A percentile compares a stretch with the other conserved stretches of the same genome.
phyloP scores from a whole-genome alignment of 2,797 vertebrate species.

The Hippopotamyrus pictus region DNA sequence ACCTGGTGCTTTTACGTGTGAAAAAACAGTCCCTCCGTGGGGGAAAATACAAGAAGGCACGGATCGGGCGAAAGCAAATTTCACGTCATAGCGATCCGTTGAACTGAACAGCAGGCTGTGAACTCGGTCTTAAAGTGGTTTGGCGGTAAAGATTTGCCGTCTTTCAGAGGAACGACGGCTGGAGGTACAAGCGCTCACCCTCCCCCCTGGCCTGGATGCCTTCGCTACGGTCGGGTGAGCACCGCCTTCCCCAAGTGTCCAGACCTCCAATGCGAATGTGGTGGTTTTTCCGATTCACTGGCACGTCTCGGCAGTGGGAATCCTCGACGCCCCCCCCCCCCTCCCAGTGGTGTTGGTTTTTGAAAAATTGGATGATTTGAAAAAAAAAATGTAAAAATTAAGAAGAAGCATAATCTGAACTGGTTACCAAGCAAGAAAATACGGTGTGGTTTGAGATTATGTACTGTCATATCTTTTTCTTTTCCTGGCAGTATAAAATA shows the following conservation, averaged over 20 bases:
- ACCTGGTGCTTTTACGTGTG: neutral
- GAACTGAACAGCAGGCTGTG: neutral
- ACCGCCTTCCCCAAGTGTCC: neutral
- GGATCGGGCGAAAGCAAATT: neutral
- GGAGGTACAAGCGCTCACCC: neutral
- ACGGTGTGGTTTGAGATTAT: slow-evolving; percentile 16
- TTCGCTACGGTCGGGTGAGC: neutral
- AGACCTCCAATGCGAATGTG: neutral
- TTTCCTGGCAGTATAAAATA: slow-evolving; percentile 52
- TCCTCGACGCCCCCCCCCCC: neutral
- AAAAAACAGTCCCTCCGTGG: neutral
- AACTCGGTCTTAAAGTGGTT: neutral
- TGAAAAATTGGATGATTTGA: neutral
- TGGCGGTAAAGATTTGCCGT: neutral
- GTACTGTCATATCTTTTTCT: slow-evolving; percentile 5
- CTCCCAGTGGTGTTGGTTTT: neutral
- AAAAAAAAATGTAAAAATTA: neutral
- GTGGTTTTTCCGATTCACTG: neutral
- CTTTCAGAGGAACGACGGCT: neutral
- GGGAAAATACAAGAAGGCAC: neutral
- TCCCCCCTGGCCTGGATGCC: neutral
- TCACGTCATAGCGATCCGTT: neutral
- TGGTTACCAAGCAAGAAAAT: slow-evolving; percentile 14
- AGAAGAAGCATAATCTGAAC: slow-evolving; percentile 1
- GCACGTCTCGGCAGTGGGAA: neutral